Percentiles rank a stretch among this genome's conserved stretches.
These are phyloP conservation scores for Anaspis maculata DNA, from an alignment of 2,888 invertebrate species.

Conservation along the genomic window DNA sequence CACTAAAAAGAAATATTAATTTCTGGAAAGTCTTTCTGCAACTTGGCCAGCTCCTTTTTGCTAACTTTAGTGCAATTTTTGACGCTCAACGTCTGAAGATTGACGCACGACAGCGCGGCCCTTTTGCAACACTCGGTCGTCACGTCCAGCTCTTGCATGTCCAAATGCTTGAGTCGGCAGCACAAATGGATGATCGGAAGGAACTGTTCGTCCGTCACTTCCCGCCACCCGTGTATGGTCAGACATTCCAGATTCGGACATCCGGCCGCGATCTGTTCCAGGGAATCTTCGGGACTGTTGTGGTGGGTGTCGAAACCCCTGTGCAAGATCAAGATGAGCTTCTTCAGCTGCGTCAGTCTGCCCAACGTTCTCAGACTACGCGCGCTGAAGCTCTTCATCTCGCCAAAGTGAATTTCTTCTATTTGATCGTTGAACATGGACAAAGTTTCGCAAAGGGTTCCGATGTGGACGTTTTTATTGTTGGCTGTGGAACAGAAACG, in stretches of 20 bases:
- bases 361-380: conserved; percentile 26
- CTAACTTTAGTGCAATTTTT: conserved; percentile 27
- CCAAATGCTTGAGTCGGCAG: conserved; percentile 24
- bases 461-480: conserved; percentile 27
- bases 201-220: conserved; percentile 28
- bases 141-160: conserved; percentile 26
- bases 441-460: conserved; percentile 27
- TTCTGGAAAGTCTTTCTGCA: conserved; percentile 21
- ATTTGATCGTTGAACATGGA: conserved; percentile 22
- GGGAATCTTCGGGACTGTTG: conserved; percentile 30
- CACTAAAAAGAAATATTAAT: conserved; percentile 19
- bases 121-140: conserved; percentile 30
- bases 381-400: conserved; percentile 23
- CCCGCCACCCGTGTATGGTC: conserved; percentile 28
- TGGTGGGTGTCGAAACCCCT: conserved; percentile 26
- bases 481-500: no score
- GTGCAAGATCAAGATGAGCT: conserved; percentile 22
- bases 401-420: conserved; percentile 25
- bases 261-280: conserved; percentile 29
- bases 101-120: conserved; percentile 26
- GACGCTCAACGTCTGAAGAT: conserved; percentile 25
- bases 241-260: conserved; percentile 29
- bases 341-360: conserved; percentile 25
- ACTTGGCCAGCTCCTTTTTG: conserved; percentile 21
- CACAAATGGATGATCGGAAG: conserved; percentile 28